These are phyloP conservation scores for Drosophila nannoptera DNA, from an alignment of 1,140 invertebrate species.

Conservation along the genomic window DNA sequence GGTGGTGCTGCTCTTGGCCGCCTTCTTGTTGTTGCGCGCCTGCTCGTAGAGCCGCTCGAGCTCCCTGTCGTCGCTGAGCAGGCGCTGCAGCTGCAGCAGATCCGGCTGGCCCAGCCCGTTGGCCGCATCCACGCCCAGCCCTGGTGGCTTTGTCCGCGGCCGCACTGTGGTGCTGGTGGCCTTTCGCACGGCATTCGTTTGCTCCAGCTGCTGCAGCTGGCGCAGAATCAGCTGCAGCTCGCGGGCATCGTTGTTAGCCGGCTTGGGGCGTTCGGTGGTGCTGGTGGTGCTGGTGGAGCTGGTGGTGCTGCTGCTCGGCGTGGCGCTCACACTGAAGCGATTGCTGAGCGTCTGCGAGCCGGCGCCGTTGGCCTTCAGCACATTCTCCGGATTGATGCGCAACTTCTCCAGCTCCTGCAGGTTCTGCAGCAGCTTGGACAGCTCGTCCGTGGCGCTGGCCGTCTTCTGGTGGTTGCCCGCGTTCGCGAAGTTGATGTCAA, in stretches of 20 bases:
- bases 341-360: constrained; percentile 44
- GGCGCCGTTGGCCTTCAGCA: constrained; percentile 46
- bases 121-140: constrained; percentile 4
- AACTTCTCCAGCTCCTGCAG: constrained; percentile 73
- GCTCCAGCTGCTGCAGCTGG: constrained; percentile 46
- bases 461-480: constrained; percentile 56
- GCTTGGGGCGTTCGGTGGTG: constrained; percentile 1
- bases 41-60: constrained; percentile 72
- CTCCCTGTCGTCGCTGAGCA: constrained; percentile 67
- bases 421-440: constrained; percentile 68
- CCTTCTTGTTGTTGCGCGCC: constrained; percentile 58
- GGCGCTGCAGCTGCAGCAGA: constrained; percentile 60
- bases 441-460: constrained; percentile 49
- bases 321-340: constrained; percentile 41
- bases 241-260: constrained; percentile 24
- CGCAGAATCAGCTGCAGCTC: constrained; percentile 49
- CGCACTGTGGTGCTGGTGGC: constrained; percentile 29
- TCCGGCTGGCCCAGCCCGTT: constrained; percentile 43
- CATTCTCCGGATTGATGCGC: constrained; percentile 67
- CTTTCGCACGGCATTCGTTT: constrained; percentile 36
- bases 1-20: constrained; percentile 24
- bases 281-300: constrained; percentile 6
- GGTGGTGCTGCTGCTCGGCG: not conserved
- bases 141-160: constrained; percentile 9
- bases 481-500: constrained; percentile 69